Evolutionary conservation across 1,140 invertebrate genomes (phyloP).

Genomic region (Amyelois transitella): DNA sequence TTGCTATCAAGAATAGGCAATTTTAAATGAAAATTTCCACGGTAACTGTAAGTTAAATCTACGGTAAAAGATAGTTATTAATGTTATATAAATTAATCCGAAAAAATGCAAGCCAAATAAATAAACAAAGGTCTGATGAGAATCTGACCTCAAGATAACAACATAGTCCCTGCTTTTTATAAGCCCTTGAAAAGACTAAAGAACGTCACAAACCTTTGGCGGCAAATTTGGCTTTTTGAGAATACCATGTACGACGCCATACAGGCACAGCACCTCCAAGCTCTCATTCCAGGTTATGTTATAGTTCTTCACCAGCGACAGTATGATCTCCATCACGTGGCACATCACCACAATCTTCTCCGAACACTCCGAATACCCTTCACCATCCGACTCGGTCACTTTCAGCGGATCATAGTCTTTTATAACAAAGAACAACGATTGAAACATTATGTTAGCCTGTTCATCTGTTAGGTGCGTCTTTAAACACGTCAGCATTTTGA

Average conservation of each 20-base stretch:
- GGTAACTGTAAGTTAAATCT: too few relatives aligned
- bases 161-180: too few relatives aligned
- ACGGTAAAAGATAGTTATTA: too few relatives aligned
- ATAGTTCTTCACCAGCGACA: constrained; percentile 79
- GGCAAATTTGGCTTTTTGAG: constrained; percentile 73
- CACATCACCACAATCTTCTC: constrained; percentile 54
- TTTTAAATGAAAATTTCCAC: too few relatives aligned
- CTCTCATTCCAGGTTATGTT: constrained; percentile 84
- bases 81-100: too few relatives aligned
- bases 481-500: constrained; percentile 75
- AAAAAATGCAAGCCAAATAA: too few relatives aligned
- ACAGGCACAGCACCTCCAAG: constrained; percentile 79
- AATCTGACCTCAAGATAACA: too few relatives aligned
- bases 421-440: constrained; percentile 79
- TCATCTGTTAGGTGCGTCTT: constrained; percentile 76
- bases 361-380: constrained; percentile 27
- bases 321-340: constrained; percentile 77
- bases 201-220: constrained; percentile 64
- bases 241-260: constrained; percentile 73
- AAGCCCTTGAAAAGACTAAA: background rate
- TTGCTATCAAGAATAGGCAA: too few relatives aligned
- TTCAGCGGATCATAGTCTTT: constrained; percentile 75
- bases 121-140: too few relatives aligned
- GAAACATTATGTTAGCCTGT: constrained; percentile 81
- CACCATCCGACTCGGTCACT: constrained; percentile 28